Conservation (phyloP, 1,140 invertebrate genomes). For the Thalassaphorura encarpata region DNA sequence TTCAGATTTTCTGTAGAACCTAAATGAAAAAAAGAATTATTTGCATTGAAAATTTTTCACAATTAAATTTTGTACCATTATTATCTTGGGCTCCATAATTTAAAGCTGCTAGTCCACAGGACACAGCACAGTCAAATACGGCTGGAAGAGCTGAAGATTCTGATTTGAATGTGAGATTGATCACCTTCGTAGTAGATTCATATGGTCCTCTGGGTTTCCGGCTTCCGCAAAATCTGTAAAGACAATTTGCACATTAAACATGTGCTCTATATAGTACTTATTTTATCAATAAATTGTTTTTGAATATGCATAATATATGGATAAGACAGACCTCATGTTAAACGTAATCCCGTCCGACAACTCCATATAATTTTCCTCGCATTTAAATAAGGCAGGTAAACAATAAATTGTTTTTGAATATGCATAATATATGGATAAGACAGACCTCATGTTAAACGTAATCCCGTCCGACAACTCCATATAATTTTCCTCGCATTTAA, state of each 20-base stretch:
- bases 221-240: slow-evolving; percentile 27
- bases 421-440: background rate
- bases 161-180: slow-evolving; percentile 24
- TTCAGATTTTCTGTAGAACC: too few relatives aligned
- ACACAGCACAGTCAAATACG: slow-evolving; percentile 26
- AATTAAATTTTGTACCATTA: background rate
- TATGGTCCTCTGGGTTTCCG: slow-evolving; percentile 20
- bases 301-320: background rate
- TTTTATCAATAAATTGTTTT: background rate
- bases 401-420: background rate
- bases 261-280: background rate
- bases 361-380: slow-evolving; percentile 26
- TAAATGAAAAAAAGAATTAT: background rate
- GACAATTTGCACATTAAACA: background rate
- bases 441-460: slow-evolving; percentile 14
- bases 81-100: too few relatives aligned
- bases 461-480: slow-evolving; percentile 18
- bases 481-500: slow-evolving; percentile 28
- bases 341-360: slow-evolving; percentile 13
- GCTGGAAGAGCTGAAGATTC: slow-evolving; percentile 13
- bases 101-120: slow-evolving; percentile 9
- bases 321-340: slow-evolving; percentile 12
- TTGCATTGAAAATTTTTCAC: background rate
- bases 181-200: slow-evolving; percentile 7
- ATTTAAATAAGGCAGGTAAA: slow-evolving; percentile 26